Evolutionary conservation across 2,113 vertebrate genomes (phyloP), one percentile per base, ranked within the genome.

Genomic region (Nymphicus hollandicus): DNA sequence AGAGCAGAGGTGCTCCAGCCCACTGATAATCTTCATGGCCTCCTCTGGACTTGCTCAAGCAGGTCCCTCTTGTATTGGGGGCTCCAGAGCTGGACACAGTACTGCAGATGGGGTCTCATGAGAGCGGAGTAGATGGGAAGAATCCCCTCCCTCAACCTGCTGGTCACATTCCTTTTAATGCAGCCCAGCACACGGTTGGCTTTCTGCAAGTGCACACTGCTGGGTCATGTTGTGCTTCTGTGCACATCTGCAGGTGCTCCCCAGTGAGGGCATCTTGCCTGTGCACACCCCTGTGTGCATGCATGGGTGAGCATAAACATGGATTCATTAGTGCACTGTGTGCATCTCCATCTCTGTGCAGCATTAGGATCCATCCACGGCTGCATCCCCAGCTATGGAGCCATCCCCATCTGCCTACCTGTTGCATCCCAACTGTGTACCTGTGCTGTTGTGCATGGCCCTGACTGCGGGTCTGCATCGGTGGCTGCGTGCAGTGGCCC

Each of bases 401-500:
- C 70, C 7, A 1, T 47, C 44, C 37, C 65, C 0, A 0, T n/a
- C 63, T 3, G 24, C 2, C 6, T 72, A 88, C 61, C 90, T 80
- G 71, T 56, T 41, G 85, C 93, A 16, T 65, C 31, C 46, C 0
- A 1, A 28, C 73, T 23, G 33, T 2, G 12, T 96, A 78, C 92
- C 92, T 86, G 94, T 10, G 35, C 77, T 0, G 2, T 44, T 9
- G 3, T 9, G 69, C 13, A 0, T 3, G 3, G 74, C 60, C 37
- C 41, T 2, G 20, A 68, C 66, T 10, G 17, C 3, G 20, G 78
- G 4, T 58, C 80, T 14, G 77, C 85, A 8, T 63, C n/a, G 3
- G 28, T 66, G 74, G 55, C 79, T 86, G 89, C 39, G 7, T 12
- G 74, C 84, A 76, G 95, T 97, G 97, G 97, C 96, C 97, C 91